Evolutionary conservation across 1,140 invertebrate genomes (phyloP), one percentile per base, ranked within the genome.

Genomic region (Nasonia giraulti): DNA sequence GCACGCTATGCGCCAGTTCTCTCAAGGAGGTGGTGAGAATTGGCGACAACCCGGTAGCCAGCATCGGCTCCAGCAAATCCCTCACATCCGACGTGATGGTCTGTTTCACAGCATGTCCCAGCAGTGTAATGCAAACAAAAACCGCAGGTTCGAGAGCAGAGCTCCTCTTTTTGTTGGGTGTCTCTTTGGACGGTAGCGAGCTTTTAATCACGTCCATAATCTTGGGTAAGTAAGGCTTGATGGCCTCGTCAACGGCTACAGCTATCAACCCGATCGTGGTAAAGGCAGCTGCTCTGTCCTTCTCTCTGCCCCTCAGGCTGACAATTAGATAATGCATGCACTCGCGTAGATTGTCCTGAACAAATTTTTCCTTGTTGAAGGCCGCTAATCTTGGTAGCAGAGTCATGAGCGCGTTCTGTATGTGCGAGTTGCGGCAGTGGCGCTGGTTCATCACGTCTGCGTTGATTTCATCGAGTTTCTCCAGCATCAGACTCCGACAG

Each of bases 351-450:
- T 98, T 96, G 87, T 97, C 95, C 62, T 94, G 94, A 2, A 96
- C 94, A 88, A 99, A 99, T 55, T 95, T 94, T n/a, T 96, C 95
- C 81, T 96, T 96, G 91, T 98, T 96, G 87, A 99, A 99, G 17
- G 98, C 98, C 10, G 98, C 98, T n/a, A 99, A 91, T 80, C 98
- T 94, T n/a, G 99, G 99, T 85, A 99, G 93, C 68, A 99, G 95
- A 33, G 96, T 96, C 82, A 99, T 94, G 12, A 99, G 91, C 1
- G 97, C 95, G 89, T 98, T 96, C 88, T 99, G 98, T 47, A 99
- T 97, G 91, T 98, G 96, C 0, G 94, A 92, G 74, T 95, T 97
- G 87, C 96, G 95, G 0, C 96, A 95, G 23, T 93, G 91, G 82
- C 96, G 94, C 87, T 98, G 97, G 69, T 95, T 94, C 91, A 99